Evolutionary conservation across 2,888 invertebrate genomes (phyloP).

Genomic region (Deilephila porcellus): DNA sequence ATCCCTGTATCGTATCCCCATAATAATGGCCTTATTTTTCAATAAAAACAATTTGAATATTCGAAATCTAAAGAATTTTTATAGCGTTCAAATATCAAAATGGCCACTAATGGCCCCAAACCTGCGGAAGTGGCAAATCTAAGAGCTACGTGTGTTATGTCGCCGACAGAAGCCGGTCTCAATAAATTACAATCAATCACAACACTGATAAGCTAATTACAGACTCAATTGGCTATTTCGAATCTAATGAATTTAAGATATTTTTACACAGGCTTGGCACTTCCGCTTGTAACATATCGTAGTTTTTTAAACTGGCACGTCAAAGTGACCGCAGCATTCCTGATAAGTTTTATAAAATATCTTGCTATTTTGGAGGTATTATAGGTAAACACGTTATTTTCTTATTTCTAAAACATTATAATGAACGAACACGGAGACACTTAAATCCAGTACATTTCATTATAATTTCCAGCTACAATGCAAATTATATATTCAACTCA

Average conservation of each 20-base stretch:
- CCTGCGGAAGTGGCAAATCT: too few species aligned
- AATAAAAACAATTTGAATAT: too few species aligned
- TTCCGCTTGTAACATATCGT: neutral
- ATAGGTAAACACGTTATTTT: too few species aligned
- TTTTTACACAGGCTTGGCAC: neutral
- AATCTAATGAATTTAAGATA: neutral
- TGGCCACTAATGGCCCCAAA: too few species aligned
- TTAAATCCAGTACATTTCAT: neutral
- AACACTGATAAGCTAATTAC: conserved; percentile 8
- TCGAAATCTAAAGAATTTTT: too few species aligned
- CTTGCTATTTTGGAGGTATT: too few species aligned
- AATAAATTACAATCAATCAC: conserved; percentile 12
- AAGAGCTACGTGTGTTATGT: too few species aligned
- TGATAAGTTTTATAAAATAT: neutral
- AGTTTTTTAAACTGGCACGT: too few species aligned
- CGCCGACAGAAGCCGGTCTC: neutral
- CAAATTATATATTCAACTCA: neutral
- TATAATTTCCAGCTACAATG: neutral
- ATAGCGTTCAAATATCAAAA: too few species aligned
- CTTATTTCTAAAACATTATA: too few species aligned
- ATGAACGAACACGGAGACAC: neutral
- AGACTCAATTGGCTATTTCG: neutral
- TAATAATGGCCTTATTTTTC: too few species aligned
- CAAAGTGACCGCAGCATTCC: neutral
- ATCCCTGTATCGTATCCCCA: too few species aligned